phyloP scores from a whole-genome alignment of 2,888 invertebrate genomes.

The Lepidochitona cinerea region DNA sequence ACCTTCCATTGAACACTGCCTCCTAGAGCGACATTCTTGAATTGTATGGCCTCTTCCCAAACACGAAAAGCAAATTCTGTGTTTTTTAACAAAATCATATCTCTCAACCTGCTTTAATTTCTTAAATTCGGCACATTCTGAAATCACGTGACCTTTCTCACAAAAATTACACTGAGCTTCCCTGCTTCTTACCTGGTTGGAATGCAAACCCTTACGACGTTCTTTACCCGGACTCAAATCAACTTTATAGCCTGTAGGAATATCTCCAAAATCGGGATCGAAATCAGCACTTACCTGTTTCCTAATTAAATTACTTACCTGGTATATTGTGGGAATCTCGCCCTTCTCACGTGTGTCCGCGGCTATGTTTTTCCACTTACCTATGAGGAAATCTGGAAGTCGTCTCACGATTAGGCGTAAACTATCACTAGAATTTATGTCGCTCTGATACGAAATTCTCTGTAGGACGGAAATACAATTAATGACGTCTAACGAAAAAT shows the following conservation, averaged over 20 bases:
- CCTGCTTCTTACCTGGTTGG: not conserved
- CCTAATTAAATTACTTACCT: too few species aligned
- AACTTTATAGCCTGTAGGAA: not conserved
- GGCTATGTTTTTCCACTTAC: not conserved
- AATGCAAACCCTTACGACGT: not conserved
- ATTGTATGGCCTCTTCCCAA: too few species aligned
- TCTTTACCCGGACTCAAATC: not conserved
- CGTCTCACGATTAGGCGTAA: not conserved
- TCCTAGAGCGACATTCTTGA: not conserved
- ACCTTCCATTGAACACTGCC: not conserved
- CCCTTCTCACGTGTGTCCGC: not conserved
- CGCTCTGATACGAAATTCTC: not conserved
- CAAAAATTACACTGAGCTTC: not conserved
- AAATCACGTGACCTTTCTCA: not conserved
- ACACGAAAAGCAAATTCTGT: constrained; percentile 13
- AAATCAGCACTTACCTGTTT: too few species aligned
- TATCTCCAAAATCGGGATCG: constrained; percentile 9
- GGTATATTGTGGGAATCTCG: not conserved
- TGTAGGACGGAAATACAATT: constrained; percentile 13
- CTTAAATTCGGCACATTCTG: constrained; percentile 6
- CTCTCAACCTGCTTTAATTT: not conserved
- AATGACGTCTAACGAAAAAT: not conserved
- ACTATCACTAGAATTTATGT: constrained; percentile 5
- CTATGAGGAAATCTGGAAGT: not conserved
- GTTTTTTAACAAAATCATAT: not conserved